Base-by-base conservation (phyloP, 2,888 invertebrate genomes). In the Meghimatium bilineatum region DNA sequence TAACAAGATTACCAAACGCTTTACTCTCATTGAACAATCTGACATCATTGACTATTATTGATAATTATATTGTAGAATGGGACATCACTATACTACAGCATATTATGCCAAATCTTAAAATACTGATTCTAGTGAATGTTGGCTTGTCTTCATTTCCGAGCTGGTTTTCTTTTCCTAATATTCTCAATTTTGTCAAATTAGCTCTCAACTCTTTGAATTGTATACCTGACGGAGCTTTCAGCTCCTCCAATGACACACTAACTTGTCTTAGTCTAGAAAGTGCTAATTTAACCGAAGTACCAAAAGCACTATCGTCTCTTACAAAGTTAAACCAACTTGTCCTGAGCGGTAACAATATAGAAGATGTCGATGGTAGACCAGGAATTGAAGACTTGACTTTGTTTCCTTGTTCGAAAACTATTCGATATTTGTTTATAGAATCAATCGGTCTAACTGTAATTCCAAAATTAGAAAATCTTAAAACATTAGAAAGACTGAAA, bases 211-310 rank as follows among this genome's bases (percentile, higher is more conserved):
- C 44, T 14, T 10, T 72, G 12, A 8, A 44, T 12, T 49, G 0
- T 49, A 3, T 72, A 12, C 72, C 72, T 14, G 72, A 72, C 17
- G 29, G 49, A n/a, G 72, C 29, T 8, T 72, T 72, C n/a, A 72
- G 44, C 12, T 49, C 44, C 0, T 29, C 8, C 5, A 49, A 44
- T 14, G n/a, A 44, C 44, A 44, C 49, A 14, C 17, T 72, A 14
- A 20, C 0, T 2, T 1, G 49, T 10, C 44, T 72, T 0, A 26
- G 23, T 14, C 72, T 72, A 2, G 44, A 23, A 72, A 44, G n/a
- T n/a, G n/a, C 26, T 49, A n/a, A n/a, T 44, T 72, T 72, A n/a
- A 72, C 44, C 26, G 23, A 69, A 34, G 29, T 49, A 80, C 67
- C 38, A 49, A 38, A 34, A 34, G 66, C 44, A 32, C 49, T 80